Evolutionary conservation across 2,113 vertebrate species (phyloP).

Genomic region (Brienomyrus brachyistius): DNA sequence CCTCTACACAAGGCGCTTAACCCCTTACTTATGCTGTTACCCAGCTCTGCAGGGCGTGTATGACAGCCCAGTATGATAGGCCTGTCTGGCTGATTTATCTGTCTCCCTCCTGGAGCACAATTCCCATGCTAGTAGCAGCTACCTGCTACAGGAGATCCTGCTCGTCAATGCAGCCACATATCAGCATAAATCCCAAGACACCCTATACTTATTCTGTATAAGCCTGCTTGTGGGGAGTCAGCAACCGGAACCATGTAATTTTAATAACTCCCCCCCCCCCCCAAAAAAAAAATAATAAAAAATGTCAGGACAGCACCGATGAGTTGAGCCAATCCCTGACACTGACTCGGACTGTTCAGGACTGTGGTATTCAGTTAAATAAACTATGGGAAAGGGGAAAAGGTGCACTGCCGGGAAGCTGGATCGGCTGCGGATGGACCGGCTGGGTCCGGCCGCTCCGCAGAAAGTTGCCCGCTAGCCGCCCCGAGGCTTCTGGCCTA

Average conservation of each 20-base stretch:
- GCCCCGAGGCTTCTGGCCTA: background rate
- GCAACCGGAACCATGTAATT: background rate
- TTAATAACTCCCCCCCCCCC: background rate
- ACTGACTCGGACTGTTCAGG: background rate
- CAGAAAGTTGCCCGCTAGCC: background rate
- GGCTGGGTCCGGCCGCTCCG: background rate
- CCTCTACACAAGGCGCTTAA: background rate
- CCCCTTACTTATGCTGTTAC: background rate
- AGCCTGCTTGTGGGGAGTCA: background rate
- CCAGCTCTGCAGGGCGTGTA: background rate
- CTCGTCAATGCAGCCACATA: background rate
- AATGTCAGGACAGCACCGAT: background rate
- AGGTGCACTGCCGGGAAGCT: background rate
- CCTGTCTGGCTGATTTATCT: background rate
- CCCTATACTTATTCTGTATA: background rate
- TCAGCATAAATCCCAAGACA: background rate
- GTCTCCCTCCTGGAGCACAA: background rate
- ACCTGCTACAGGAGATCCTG: background rate
- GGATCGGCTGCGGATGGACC: background rate
- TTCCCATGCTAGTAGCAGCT: background rate
- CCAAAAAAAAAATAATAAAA: background rate
- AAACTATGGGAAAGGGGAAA: background rate
- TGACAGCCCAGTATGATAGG: background rate
- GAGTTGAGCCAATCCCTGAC: background rate
- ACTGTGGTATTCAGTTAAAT: background rate